Conservation (phyloP, 2,888 invertebrate species). For the Sinotaia quadrata region DNA sequence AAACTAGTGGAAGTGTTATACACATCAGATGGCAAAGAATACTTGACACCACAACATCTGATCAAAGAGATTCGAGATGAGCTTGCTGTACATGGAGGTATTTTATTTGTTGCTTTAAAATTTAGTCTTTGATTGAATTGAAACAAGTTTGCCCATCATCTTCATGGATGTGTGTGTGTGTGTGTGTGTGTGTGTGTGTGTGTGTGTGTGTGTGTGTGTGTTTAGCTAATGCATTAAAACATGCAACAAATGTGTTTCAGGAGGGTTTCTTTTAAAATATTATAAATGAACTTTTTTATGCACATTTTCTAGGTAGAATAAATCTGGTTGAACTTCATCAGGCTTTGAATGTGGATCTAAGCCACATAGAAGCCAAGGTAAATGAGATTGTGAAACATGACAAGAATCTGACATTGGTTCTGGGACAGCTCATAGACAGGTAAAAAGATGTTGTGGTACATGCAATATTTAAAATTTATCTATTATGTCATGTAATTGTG, state of each 20-base stretch:
- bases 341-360: slow-evolving; percentile 89
- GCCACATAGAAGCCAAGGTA: slow-evolving; percentile 81
- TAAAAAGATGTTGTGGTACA: slow-evolving; percentile 42
- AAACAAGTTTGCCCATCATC: too few species aligned
- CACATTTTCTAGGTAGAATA: slow-evolving; percentile 81
- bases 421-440: slow-evolving; percentile 91
- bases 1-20: slow-evolving; percentile 88
- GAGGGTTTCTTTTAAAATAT: too few species aligned
- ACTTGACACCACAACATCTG: slow-evolving; percentile 92
- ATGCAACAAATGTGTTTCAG: too few species aligned
- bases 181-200: slow-evolving; percentile 5
- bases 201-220: slow-evolving; percentile 8
- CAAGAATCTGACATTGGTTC: slow-evolving; percentile 82
- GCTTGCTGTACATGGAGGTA: slow-evolving; percentile 84
- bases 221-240: too few species aligned
- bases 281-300: too few species aligned
- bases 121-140: neutral
- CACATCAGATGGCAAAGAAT: slow-evolving; percentile 97
- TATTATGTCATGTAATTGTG: neutral
- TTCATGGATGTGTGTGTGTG: neutral
- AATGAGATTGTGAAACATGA: slow-evolving; percentile 80
- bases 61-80: slow-evolving; percentile 92
- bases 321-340: slow-evolving; percentile 91
- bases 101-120: slow-evolving; percentile 12
- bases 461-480: neutral